Base-by-base conservation (phyloP, 2,113 vertebrate genomes). In the Chrysemys picta region DNA sequence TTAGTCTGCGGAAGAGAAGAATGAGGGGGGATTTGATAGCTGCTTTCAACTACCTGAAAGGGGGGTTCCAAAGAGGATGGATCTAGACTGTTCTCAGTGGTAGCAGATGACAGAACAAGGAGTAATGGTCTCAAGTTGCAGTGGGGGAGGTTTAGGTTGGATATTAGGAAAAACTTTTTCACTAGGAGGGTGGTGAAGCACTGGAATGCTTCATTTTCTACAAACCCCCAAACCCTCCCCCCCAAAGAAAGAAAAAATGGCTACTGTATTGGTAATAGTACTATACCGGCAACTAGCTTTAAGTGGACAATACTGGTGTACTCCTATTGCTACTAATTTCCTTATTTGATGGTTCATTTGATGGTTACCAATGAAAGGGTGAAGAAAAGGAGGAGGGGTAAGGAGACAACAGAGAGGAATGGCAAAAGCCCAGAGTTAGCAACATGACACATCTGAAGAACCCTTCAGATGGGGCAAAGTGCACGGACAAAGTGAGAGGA, bases 381-480 rank as follows among this genome's bases (percentile, higher is more conserved):
- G 31, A 85, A 59, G 38, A 45, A 87, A 87, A 87, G 29, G 38
- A 80, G 22, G 54, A 56, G 16, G 29, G 79, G 27, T 35, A 65
- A 65, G 62, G 59, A 65, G 59, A 35, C 29, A 65, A 65, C 14
- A 35, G 31, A 65, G 54, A 56, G 54, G 54, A 56, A 56, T 56
- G 53, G 53, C 59, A 62, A 25, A 62, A 13, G 31, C 12, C 59
- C 59, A 62, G 59, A 31, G 12, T 8, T 25, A 53, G 5, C 72
- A 57, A 24, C 0, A 0, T 22, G 45, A 65, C 14, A 2, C 0
- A 0, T 80, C 27, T 69, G 21, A 56, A 86, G n/a, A 54, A 47
- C 3, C 57, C 57, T 31, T 62, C 10, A 25, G 57, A 31, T 62
- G 29, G 57, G 57, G 25, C 57, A 62, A 62, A 62, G 27, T 62